Conservation (phyloP, 92 coral and sea anemone species). For the Zoanthus sociatus region DNA sequence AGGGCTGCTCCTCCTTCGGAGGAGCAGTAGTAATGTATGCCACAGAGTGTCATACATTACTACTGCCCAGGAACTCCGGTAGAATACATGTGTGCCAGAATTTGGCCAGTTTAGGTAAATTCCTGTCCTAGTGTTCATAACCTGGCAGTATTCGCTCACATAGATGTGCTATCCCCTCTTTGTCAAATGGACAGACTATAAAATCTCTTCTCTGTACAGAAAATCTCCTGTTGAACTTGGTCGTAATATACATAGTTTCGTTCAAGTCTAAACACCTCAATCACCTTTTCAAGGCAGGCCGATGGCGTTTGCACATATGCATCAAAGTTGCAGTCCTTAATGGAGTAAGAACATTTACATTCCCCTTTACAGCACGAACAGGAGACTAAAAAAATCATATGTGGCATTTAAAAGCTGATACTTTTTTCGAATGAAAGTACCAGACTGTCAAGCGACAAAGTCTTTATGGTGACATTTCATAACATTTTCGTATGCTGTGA, state of each 20-base stretch:
- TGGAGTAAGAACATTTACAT: conserved; percentile 31
- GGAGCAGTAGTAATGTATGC: too few species aligned
- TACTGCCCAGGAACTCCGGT: conserved; percentile 67
- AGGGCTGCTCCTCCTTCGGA: too few species aligned
- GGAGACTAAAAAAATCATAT: conserved; percentile 27
- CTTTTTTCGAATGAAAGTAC: conserved; percentile 40
- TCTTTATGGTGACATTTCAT: conserved; percentile 40
- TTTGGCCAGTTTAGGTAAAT: conserved; percentile 51
- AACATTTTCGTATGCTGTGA: conserved; percentile 20
- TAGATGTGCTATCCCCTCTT: conserved; percentile 12
- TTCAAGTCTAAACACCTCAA: conserved; percentile 41
- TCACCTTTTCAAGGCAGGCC: conserved; percentile 45
- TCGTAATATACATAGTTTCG: conserved; percentile 61
- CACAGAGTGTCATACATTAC: too few species aligned
- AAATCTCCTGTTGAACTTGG: conserved; percentile 69
- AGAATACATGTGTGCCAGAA: conserved; percentile 72
- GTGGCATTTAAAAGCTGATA: conserved; percentile 48
- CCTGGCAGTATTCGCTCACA: conserved; percentile 49
- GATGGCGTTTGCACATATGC: conserved; percentile 27
- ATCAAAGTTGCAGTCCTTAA: conserved; percentile 39
- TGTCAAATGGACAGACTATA: conserved; percentile 54
- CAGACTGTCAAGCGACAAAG: conserved; percentile 44
- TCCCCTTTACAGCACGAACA: conserved; percentile 55
- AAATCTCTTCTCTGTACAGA: conserved; percentile 46
- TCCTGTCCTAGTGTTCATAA: conserved; percentile 47